Percentiles rank a stretch among this genome's conserved stretches.
Conservation (phyloP, 2,888 invertebrate genomes). For the Troilus luridus region DNA sequence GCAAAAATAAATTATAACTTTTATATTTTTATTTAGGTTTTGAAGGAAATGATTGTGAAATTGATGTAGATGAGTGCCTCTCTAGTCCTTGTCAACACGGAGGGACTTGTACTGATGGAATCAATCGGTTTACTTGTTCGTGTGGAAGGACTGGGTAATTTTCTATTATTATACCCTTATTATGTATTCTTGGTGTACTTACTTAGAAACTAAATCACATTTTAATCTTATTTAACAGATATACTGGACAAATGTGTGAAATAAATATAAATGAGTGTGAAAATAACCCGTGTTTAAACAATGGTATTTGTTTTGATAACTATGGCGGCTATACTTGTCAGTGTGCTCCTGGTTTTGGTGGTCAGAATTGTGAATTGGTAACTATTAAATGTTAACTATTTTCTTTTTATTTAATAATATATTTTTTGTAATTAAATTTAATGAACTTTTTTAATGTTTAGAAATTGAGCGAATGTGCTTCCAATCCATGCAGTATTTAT, state of each 20-base stretch:
- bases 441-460: constrained; percentile 60
- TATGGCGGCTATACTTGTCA: constrained; percentile 86
- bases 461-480: constrained; percentile 68
- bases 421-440: background rate
- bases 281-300: constrained; percentile 79
- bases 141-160: constrained; percentile 78
- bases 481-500: constrained; percentile 71
- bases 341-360: constrained; percentile 84
- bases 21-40: constrained; percentile 72
- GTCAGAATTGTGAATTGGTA: constrained; percentile 82
- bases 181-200: background rate
- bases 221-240: constrained; percentile 59
- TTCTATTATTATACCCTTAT: constrained; percentile 28
- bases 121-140: constrained; percentile 87
- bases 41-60: constrained; percentile 90
- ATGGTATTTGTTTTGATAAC: constrained; percentile 85
- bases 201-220: background rate
- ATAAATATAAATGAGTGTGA: constrained; percentile 85
- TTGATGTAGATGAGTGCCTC: constrained; percentile 74
- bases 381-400: constrained; percentile 64
- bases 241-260: constrained; percentile 75
- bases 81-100: constrained; percentile 81
- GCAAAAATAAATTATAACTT: background rate
- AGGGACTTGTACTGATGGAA: constrained; percentile 93
- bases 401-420: background rate